phyloP scores from a whole-genome alignment of 2,113 vertebrate genomes.

The Osmerus eperlanus region DNA sequence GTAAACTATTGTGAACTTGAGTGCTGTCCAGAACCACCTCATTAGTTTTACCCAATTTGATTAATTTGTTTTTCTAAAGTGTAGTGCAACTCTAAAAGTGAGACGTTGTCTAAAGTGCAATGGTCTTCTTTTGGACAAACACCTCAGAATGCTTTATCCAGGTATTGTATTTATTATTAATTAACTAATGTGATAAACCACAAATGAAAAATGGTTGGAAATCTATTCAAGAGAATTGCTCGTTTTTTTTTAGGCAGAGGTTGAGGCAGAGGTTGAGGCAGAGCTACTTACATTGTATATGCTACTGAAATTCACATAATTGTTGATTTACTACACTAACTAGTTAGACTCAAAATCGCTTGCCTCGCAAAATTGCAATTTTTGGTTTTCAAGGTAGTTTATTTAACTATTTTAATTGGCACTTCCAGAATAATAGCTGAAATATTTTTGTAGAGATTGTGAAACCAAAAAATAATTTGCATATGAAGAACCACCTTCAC shows the following conservation, averaged over 20 bases:
- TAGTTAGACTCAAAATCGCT: not conserved
- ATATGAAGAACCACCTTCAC: constrained; percentile 22
- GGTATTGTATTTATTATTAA: constrained; percentile 1
- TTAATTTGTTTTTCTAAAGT: not conserved
- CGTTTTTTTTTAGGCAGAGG: not conserved
- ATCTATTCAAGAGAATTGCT: not conserved
- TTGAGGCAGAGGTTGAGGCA: not conserved
- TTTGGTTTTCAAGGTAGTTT: not conserved
- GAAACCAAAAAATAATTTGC: constrained; percentile 27
- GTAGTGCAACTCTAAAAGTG: not conserved
- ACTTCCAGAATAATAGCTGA: constrained; percentile 36
- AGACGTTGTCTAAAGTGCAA: not conserved
- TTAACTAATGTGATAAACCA: not conserved
- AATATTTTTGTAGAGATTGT: constrained; percentile 39
- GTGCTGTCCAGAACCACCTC: not conserved
- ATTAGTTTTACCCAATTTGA: not conserved
- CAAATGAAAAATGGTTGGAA: not conserved
- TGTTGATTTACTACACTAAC: not conserved
- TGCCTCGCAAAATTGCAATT: not conserved
- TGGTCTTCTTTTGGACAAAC: not conserved
- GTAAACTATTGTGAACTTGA: constrained; percentile 1
- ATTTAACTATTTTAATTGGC: constrained; percentile 28
- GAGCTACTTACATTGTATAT: constrained; percentile 32
- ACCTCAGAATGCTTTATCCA: constrained; percentile 7
- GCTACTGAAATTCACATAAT: constrained; percentile 35